Conservation (phyloP, 2,888 invertebrate genomes). For the Chrysina gloriosa region DNA sequence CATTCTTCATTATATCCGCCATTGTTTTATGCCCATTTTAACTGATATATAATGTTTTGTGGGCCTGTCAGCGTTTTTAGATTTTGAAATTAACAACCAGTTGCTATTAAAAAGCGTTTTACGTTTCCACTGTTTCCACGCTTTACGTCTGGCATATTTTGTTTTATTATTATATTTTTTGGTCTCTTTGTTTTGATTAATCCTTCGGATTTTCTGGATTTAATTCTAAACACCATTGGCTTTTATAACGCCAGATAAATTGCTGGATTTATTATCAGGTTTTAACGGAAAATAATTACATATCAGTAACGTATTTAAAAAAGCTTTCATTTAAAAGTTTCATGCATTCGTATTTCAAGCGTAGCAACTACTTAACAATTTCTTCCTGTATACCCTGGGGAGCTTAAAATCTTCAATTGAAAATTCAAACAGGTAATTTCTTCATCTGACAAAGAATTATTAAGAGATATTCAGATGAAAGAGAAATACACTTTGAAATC, state of each 20-base stretch:
- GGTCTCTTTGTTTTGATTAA: neutral
- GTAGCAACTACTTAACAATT: too few species aligned
- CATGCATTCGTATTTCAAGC: too few species aligned
- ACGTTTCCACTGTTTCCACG: neutral
- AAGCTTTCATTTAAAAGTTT: too few species aligned
- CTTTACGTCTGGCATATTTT: neutral
- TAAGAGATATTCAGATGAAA: neutral
- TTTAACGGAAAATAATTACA: too few species aligned
- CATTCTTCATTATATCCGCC: constrained; percentile 8
- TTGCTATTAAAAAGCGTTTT: neutral
- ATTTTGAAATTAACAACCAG: constrained; percentile 11
- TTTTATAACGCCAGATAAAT: neutral
- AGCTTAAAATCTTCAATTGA: neutral
- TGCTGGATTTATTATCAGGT: neutral
- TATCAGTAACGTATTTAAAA: too few species aligned
- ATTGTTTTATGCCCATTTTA: constrained; percentile 5
- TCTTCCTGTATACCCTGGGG: too few species aligned
- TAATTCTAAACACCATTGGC: neutral
- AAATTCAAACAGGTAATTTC: neutral
- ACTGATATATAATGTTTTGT: constrained; percentile 11
- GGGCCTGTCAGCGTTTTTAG: constrained; percentile 2
- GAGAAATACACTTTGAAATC: neutral
- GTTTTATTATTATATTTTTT: neutral
- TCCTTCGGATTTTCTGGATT: neutral
- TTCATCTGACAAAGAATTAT: neutral